Percentiles rank a stretch among this genome's conserved stretches.
Conservation (phyloP, 1,140 invertebrate genomes). For the Trichonephila inaurata region DNA sequence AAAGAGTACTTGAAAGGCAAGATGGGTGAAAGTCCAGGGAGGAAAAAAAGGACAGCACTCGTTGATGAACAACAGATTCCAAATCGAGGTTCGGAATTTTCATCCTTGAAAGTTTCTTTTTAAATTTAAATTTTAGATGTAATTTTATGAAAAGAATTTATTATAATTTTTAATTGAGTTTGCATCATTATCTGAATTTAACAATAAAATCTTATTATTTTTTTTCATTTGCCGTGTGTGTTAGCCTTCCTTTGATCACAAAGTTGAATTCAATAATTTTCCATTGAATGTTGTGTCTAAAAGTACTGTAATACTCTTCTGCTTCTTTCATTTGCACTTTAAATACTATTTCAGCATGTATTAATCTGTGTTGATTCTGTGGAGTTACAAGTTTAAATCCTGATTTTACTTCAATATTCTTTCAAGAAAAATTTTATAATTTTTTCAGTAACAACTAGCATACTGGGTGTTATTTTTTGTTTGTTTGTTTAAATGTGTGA, state of each 20-base stretch:
- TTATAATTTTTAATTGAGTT: background rate
- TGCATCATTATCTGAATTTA: background rate
- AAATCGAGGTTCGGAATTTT: background rate
- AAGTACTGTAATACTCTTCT: background rate
- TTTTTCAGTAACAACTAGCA: too few relatives aligned
- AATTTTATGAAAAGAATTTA: background rate
- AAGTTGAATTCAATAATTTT: background rate
- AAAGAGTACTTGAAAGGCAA: conserved; percentile 34
- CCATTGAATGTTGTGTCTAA: background rate
- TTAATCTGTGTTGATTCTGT: too few relatives aligned
- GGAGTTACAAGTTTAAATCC: too few relatives aligned
- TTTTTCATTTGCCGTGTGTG: background rate
- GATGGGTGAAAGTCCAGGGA: background rate
- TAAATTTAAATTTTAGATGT: background rate
- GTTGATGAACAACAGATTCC: conserved; percentile 53
- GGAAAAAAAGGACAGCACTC: conserved; percentile 32
- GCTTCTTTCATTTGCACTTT: too few relatives aligned
- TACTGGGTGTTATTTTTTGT: too few relatives aligned
- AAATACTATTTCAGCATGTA: too few relatives aligned
- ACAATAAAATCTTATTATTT: background rate
- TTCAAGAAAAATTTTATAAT: too few relatives aligned
- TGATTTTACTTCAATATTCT: too few relatives aligned
- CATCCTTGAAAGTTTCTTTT: background rate
- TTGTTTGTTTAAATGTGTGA: too few relatives aligned
- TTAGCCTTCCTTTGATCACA: background rate